Evolutionary conservation across 2,113 vertebrate genomes (phyloP).

Genomic region (Balaeniceps rex): DNA sequence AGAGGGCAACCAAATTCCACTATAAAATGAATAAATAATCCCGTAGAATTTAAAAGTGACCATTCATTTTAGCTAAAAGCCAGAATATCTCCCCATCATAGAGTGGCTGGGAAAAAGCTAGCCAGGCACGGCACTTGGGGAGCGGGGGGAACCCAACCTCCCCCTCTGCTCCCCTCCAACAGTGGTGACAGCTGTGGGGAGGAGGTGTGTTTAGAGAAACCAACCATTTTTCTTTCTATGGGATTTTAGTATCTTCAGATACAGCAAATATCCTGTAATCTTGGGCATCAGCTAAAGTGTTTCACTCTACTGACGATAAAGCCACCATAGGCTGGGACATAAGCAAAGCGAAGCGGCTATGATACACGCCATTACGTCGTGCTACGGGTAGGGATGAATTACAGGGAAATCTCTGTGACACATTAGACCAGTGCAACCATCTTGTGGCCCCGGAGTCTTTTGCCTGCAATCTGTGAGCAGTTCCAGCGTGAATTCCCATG

Average conservation of each 20-base stretch:
- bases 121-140: background rate
- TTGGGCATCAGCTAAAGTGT: background rate
- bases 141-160: background rate
- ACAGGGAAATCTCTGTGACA: background rate
- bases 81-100: background rate
- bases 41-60: background rate
- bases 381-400: background rate
- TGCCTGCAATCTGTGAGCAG: background rate
- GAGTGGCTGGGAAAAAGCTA: background rate
- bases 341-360: background rate
- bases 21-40: background rate
- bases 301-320: background rate
- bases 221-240: background rate
- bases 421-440: background rate
- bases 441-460: background rate
- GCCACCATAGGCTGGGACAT: background rate
- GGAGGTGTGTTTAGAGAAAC: background rate
- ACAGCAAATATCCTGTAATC: background rate
- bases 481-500: background rate
- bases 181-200: too few species aligned
- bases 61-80: background rate
- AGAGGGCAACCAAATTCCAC: constrained; percentile 74
- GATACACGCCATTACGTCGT: too few species aligned
- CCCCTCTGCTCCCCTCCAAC: background rate
- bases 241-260: background rate